Base-by-base conservation (phyloP, 2,888 invertebrate species). In the Drosophila paramelanica region DNA sequence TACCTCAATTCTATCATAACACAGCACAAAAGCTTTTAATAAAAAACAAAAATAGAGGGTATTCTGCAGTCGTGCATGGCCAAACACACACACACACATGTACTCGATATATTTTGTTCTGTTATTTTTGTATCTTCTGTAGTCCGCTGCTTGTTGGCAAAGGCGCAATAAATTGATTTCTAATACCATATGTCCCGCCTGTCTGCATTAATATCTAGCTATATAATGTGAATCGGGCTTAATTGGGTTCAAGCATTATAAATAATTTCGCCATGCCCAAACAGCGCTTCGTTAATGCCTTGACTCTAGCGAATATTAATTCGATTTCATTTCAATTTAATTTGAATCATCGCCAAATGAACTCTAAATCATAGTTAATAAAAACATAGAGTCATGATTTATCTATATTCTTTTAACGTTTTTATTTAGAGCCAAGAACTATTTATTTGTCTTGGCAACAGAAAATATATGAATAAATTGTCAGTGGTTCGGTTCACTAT, bases 141-240 rank as follows among this genome's bases (percentile, higher is more conserved):
- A 57, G 69, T 67, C 41, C 55, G 57, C 36, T n/a, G 58, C 43
- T 66, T 66, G 68, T 77, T 83, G 88, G 88, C 86, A 82, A 79
- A 88, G 57, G 69, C 77, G 86, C 83, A 88, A 83, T 82, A 85
- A 88, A 83, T 83, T 85, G 83, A 83, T 83, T 82, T 88, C 83
- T 75, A 79, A 81, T 78, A 71, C 75, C 68, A 64, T 56, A 67
- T 77, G 74, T 80, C 77, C 49, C 49, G 56, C 46, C 73, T 71
- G 69, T 68, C 60, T 52, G 57, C 64, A 57, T 66, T 46, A 69
- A 77, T 73, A 67, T 61, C 58, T 11, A 41, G 43, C 56, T 7
- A 56, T 57, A 55, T 51, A 59, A 42, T 59, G 51, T 51, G 52
- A 49, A 58, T 66, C 59, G 55, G 14, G 50, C 58, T 57, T 64